Conservation (phyloP, 2,797 vertebrate genomes). For the Acanthis flammea region DNA sequence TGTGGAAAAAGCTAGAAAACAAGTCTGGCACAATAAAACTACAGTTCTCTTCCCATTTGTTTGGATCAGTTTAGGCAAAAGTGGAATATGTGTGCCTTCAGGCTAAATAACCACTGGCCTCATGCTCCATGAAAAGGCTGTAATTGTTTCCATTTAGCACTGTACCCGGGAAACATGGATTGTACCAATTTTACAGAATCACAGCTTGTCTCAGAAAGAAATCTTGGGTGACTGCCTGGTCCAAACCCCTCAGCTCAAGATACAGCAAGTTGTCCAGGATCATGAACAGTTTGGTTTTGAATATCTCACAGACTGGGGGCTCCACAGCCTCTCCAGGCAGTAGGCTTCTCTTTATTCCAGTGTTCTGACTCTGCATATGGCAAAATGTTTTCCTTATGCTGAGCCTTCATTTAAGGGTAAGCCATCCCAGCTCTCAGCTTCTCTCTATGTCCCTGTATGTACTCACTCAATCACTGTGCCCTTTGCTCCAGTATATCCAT, state of each 20-base stretch:
- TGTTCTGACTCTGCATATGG: neutral
- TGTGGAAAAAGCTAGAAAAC: conserved; percentile 17
- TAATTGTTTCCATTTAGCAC: neutral
- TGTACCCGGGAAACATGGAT: neutral
- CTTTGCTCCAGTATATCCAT: neutral
- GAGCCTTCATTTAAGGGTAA: neutral
- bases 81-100: neutral
- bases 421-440: neutral
- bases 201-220: neutral
- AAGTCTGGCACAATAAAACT: neutral
- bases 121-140: neutral
- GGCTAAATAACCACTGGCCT: neutral
- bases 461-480: no score
- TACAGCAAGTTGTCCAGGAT: neutral
- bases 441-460: neutral
- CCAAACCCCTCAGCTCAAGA: neutral
- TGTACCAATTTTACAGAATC: neutral
- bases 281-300: neutral
- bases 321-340: neutral
- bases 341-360: neutral
- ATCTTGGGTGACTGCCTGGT: neutral
- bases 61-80: neutral
- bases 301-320: neutral
- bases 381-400: neutral
- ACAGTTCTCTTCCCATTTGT: neutral